These are phyloP conservation scores for Agelastica alni DNA, from an alignment of 2,888 invertebrate species.

Conservation along the genomic window DNA sequence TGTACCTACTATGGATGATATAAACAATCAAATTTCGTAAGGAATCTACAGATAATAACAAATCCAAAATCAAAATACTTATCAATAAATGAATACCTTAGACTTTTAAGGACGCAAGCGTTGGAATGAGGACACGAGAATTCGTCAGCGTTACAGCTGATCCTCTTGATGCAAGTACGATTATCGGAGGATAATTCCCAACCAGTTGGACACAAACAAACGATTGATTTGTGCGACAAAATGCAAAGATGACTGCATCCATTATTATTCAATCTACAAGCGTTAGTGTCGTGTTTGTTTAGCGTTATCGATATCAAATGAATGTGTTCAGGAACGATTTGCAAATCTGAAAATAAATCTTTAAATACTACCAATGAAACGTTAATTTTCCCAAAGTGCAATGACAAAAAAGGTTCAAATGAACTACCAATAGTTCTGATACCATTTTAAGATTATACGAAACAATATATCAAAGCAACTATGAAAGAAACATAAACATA, in stretches of 20 bases:
- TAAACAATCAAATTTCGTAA: background rate
- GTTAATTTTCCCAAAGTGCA: no score
- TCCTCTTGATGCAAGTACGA: constrained; percentile 62
- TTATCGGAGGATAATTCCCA: constrained; percentile 61
- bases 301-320: constrained; percentile 60
- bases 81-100: no score
- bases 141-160: constrained; percentile 56
- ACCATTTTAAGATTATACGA: no score
- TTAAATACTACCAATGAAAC: no score
- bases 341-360: no score
- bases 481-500: no score
- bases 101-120: constrained; percentile 53
- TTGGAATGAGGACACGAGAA: constrained; percentile 57
- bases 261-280: constrained; percentile 64
- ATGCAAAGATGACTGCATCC: constrained; percentile 79
- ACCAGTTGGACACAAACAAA: constrained; percentile 71
- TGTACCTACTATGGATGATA: no score
- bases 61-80: background rate
- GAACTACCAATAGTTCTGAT: no score
- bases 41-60: background rate
- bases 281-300: constrained; percentile 55
- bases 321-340: no score
- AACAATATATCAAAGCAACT: no score
- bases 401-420: no score
- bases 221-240: constrained; percentile 50